Evolutionary conservation across 2,888 invertebrate species (phyloP).

Genomic region (Hirudinaria manillensis): DNA sequence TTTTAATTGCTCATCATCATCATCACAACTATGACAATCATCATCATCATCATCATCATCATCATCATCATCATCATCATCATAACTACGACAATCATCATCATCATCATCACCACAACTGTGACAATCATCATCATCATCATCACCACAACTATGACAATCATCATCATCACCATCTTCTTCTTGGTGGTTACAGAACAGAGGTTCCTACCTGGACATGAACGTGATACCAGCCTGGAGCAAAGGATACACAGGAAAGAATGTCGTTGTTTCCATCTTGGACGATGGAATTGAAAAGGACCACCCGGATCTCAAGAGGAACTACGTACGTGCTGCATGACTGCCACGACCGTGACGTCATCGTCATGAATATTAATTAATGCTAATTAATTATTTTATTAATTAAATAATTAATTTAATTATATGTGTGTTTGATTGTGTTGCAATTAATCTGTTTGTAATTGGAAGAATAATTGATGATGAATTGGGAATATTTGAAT

Average conservation of each 20-base stretch:
- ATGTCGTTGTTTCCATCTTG: slow-evolving; percentile 90
- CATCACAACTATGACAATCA: background rate
- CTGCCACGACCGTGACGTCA: too few species aligned
- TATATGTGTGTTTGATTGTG: background rate
- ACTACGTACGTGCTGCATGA: slow-evolving; percentile 70
- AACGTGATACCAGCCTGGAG: slow-evolving; percentile 92
- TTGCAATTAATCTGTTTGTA: background rate
- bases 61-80: slow-evolving; percentile 9
- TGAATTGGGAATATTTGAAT: too few species aligned
- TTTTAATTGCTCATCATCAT: background rate
- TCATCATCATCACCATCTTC: slow-evolving; percentile 3
- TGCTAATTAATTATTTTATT: too few species aligned
- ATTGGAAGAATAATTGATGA: too few species aligned
- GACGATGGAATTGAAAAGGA: slow-evolving; percentile 93
- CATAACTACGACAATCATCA: background rate
- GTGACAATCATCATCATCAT: background rate
- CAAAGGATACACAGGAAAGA: slow-evolving; percentile 84
- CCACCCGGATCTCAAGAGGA: slow-evolving; percentile 83
- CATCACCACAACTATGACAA: background rate
- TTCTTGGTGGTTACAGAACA: slow-evolving; percentile 46
- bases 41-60: slow-evolving; percentile 14
- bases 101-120: background rate
- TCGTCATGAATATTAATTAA: background rate
- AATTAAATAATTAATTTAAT: background rate
- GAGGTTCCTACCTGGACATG: slow-evolving; percentile 75